Evolutionary conservation across 2,888 invertebrate species (phyloP).

Genomic region (Hyalella azteca): DNA sequence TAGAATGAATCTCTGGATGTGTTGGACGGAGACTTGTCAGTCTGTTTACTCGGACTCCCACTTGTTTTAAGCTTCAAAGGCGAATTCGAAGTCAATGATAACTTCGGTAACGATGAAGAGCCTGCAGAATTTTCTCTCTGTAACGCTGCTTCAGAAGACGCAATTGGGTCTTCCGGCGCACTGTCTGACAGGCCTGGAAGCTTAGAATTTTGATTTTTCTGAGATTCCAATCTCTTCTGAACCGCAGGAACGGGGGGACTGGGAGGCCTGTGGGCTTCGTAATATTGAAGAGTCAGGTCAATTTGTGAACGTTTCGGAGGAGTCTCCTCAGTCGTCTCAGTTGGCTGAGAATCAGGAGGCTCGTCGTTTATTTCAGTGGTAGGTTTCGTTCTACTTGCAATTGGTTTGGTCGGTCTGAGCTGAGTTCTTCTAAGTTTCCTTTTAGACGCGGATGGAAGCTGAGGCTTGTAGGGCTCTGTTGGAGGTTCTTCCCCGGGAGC

Average conservation of each 20-base stretch:
- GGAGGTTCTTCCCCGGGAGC: slow-evolving; percentile 39
- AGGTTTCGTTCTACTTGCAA: background rate
- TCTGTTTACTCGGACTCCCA: background rate
- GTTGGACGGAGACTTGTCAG: background rate
- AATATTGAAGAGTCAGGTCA: slow-evolving; percentile 26
- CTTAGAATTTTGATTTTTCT: background rate
- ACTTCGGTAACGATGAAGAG: background rate
- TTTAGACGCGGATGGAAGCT: background rate
- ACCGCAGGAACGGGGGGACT: slow-evolving; percentile 27
- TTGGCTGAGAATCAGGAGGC: no score
- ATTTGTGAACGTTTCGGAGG: background rate
- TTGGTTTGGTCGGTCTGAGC: background rate
- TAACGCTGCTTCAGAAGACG: background rate
- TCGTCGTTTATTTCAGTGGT: background rate
- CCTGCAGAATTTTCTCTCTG: background rate
- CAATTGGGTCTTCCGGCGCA: no score
- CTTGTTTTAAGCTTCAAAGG: background rate
- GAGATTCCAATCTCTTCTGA: background rate
- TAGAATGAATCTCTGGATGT: slow-evolving; percentile 7
- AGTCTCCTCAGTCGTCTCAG: background rate
- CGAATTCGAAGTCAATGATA: background rate
- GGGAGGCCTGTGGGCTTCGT: background rate
- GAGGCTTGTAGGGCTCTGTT: slow-evolving; percentile 20
- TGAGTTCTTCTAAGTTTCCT: background rate
- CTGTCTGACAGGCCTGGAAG: no score